phyloP scores from a whole-genome alignment of 2,888 invertebrate species.

The Eurytoma adleriae region DNA sequence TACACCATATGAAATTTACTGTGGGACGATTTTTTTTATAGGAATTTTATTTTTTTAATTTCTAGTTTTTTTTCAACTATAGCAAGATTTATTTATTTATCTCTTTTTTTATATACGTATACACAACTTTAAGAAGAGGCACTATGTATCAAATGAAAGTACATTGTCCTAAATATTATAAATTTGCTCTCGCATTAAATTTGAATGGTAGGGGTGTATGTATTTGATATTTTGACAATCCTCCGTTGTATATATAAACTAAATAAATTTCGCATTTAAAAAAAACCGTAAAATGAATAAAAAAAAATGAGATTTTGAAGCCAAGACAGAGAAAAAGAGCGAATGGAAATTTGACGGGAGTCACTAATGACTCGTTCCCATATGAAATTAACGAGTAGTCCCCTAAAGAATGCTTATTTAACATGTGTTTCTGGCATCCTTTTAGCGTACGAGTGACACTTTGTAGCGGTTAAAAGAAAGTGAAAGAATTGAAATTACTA shows the following conservation, averaged over 20 bases:
- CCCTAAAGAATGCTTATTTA: conserved; percentile 25
- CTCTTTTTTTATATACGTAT: conserved; percentile 11
- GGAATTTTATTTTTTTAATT: conserved; percentile 31
- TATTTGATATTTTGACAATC: conserved; percentile 56
- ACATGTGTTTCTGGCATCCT: conserved; percentile 33
- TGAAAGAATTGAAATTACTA: conserved; percentile 37
- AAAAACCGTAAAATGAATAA: conserved; percentile 22
- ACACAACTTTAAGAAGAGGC: conserved; percentile 18
- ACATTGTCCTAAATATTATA: conserved; percentile 47
- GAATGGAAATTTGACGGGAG: background rate
- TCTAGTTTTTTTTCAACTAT: conserved; percentile 11
- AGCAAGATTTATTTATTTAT: conserved; percentile 15
- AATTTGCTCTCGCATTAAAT: conserved; percentile 39
- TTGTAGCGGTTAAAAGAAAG: conserved; percentile 3
- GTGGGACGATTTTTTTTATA: conserved; percentile 8
- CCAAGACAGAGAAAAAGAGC: conserved; percentile 25
- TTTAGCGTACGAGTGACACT: conserved; percentile 3
- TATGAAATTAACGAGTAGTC: conserved; percentile 17
- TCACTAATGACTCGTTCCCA: background rate
- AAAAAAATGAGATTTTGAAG: conserved; percentile 10
- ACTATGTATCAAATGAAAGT: conserved; percentile 27
- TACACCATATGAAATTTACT: conserved; percentile 8
- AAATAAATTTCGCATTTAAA: conserved; percentile 50
- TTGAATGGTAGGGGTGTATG: conserved; percentile 51
- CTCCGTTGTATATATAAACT: conserved; percentile 50